Percentiles rank a stretch among this genome's conserved stretches.
phyloP scores from a whole-genome alignment of 2,113 vertebrate species.

The Oryzias curvinotus region DNA sequence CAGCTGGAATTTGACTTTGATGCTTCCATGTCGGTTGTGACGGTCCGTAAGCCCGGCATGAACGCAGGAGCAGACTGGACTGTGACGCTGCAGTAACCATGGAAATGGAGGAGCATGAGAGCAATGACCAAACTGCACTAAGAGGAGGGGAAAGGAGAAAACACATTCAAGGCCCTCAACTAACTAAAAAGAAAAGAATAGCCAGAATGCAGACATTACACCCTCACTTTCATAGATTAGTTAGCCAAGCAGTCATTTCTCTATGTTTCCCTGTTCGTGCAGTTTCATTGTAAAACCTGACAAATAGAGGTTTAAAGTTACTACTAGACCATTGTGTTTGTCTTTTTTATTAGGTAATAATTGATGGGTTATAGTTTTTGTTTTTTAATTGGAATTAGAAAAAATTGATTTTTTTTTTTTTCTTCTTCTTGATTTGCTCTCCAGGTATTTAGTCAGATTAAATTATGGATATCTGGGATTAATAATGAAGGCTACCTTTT shows the following conservation, averaged over 20 bases:
- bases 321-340: constrained; percentile 30
- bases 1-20: constrained; percentile 84
- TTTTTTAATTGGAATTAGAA: constrained; percentile 20
- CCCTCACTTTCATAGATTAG: constrained; percentile 20
- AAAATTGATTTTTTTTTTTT: constrained; percentile 6
- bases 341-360: constrained; percentile 21
- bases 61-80: constrained; percentile 83
- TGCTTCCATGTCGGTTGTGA: constrained; percentile 79
- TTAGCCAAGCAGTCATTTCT: constrained; percentile 31
- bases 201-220: constrained; percentile 15
- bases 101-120: constrained; percentile 4
- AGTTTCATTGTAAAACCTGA: constrained; percentile 33
- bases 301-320: constrained; percentile 22
- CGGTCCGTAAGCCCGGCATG: constrained; percentile 85
- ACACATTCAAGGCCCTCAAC: constrained; percentile 13
- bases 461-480: neutral
- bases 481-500: constrained; percentile 45
- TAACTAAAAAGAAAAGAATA: constrained; percentile 28
- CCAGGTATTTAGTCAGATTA: constrained; percentile 1
- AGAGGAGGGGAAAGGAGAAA: constrained; percentile 8
- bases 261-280: constrained; percentile 38
- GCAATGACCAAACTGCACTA: constrained; percentile 14
- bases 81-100: constrained; percentile 78
- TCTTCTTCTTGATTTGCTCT: constrained; percentile 4
- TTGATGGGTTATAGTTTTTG: constrained; percentile 7